Evolutionary conservation across 2,113 vertebrate genomes (phyloP).

Genomic region (Thomomys bottae): DNA sequence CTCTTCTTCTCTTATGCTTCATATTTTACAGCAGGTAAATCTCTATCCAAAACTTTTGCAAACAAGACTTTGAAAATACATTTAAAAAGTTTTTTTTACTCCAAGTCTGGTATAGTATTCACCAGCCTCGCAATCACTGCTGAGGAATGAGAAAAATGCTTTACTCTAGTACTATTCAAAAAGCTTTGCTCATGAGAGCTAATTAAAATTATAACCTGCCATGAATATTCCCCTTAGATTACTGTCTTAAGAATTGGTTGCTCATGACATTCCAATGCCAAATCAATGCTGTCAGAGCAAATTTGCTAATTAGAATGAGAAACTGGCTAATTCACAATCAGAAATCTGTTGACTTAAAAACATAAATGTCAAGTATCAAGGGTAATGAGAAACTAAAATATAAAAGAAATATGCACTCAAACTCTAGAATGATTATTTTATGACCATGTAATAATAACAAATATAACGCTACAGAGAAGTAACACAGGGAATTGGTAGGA

Average conservation of each 20-base stretch:
- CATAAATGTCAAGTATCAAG: slow-evolving; percentile 53
- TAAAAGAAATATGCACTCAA: neutral
- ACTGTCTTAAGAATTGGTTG: slow-evolving; percentile 72
- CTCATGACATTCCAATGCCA: slow-evolving; percentile 71
- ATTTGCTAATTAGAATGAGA: slow-evolving; percentile 79
- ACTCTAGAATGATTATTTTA: neutral
- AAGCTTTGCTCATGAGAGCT: slow-evolving; percentile 81
- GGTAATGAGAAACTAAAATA: slow-evolving; percentile 45
- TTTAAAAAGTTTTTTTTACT: slow-evolving; percentile 47
- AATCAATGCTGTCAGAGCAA: slow-evolving; percentile 77
- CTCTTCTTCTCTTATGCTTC: neutral
- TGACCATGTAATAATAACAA: neutral
- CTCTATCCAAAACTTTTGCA: slow-evolving; percentile 23
- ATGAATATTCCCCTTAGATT: slow-evolving; percentile 71
- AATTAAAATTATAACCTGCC: slow-evolving; percentile 83
- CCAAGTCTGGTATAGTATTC: slow-evolving; percentile 56
- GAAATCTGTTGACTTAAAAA: slow-evolving; percentile 66
- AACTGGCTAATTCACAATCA: slow-evolving; percentile 73
- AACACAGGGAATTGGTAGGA: neutral
- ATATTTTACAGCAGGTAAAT: neutral
- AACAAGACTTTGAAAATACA: slow-evolving; percentile 46
- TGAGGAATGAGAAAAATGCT: slow-evolving; percentile 58
- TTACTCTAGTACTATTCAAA: slow-evolving; percentile 58
- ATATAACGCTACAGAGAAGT: neutral
- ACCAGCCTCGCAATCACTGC: slow-evolving; percentile 55